Conservation (phyloP, 2,113 vertebrate genomes). For the Canis aureus region DNA sequence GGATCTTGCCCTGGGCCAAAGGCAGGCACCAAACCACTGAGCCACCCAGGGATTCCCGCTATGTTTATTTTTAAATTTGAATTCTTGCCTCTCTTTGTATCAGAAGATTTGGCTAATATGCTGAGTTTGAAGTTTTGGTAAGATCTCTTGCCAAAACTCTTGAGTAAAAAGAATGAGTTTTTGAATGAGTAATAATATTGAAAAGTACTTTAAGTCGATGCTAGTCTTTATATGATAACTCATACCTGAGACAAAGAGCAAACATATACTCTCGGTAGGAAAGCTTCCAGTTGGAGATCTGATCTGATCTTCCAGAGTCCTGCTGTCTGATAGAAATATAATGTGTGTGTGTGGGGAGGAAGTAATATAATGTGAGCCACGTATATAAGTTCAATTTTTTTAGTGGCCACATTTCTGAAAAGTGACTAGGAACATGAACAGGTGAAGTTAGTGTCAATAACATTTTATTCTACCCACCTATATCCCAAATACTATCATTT, state of each 20-base stretch:
- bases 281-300: neutral
- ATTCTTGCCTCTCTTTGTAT: neutral
- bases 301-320: neutral
- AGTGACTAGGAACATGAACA: neutral
- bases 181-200: neutral
- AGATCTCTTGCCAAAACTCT: neutral
- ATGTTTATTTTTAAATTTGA: neutral
- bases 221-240: neutral
- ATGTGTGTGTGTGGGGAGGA: neutral
- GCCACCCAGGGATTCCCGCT: too few relatives aligned
- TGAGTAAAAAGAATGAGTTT: neutral
- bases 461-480: neutral
- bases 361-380: neutral
- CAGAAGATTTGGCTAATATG: neutral
- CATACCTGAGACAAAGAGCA: neutral
- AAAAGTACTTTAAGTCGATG: neutral
- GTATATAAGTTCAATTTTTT: neutral
- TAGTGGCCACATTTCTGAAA: neutral
- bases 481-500: neutral
- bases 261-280: neutral
- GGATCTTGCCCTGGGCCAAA: too few relatives aligned
- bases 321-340: neutral
- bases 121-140: neutral
- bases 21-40: too few relatives aligned
- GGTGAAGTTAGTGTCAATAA: neutral